Evolutionary conservation across 1,140 invertebrate genomes (phyloP).

Genomic region (Lasioglossum baleicum): DNA sequence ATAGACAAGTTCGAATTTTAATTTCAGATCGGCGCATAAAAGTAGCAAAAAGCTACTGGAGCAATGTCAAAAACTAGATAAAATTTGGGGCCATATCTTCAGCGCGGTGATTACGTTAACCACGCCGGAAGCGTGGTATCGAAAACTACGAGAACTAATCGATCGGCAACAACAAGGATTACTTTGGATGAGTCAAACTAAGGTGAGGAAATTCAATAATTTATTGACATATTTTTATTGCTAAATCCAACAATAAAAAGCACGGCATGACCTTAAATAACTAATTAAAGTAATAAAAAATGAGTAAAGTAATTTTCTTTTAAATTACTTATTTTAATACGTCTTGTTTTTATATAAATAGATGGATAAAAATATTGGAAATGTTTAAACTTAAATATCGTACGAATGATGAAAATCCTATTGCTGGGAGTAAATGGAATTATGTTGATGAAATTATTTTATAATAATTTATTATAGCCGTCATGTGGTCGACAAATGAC

Average conservation of each 20-base stretch:
- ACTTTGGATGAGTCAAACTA: constrained; percentile 98
- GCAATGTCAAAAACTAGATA: constrained; percentile 96
- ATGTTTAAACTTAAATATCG: background rate
- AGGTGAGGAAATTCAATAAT: constrained; percentile 83
- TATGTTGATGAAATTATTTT: constrained; percentile 19
- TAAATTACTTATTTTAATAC: too few species aligned
- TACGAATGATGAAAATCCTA: constrained; percentile 13
- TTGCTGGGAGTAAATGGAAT: background rate
- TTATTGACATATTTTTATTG: background rate
- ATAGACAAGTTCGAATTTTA: too few species aligned
- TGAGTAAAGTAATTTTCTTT: too few species aligned
- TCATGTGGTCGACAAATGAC: constrained; percentile 83
- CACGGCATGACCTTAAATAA: too few species aligned
- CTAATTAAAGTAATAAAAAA: too few species aligned
- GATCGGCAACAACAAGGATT: constrained; percentile 96
- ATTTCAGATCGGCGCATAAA: constrained; percentile 89
- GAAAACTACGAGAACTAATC: constrained; percentile 94
- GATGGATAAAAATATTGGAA: background rate
- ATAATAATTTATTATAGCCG: constrained; percentile 81
- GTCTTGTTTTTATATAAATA: too few species aligned
- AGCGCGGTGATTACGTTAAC: constrained; percentile 93
- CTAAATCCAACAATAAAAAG: too few species aligned
- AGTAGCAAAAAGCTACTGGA: constrained; percentile 97
- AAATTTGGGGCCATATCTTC: constrained; percentile 97
- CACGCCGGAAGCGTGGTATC: constrained; percentile 95